Evolutionary conservation across 2,113 vertebrate species (phyloP).

Genomic region (Hoplias malabaricus): DNA sequence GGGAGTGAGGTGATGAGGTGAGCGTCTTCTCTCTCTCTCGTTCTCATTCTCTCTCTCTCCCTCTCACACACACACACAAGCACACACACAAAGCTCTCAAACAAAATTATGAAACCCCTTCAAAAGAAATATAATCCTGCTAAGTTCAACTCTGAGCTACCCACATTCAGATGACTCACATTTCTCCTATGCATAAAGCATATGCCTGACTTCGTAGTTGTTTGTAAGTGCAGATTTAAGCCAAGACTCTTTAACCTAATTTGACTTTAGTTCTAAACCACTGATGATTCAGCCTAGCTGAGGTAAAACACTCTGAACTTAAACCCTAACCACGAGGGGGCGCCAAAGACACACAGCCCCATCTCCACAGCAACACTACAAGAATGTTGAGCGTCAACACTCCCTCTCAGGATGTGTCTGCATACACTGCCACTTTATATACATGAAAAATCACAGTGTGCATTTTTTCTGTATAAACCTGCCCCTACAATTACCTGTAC

Average conservation of each 20-base stretch:
- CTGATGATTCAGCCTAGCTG: background rate
- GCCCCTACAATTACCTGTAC: background rate
- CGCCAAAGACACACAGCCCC: slow-evolving; percentile 36
- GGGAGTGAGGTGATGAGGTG: slow-evolving; percentile 48
- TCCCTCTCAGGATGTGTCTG: slow-evolving; percentile 11
- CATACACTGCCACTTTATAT: background rate
- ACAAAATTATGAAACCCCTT: background rate
- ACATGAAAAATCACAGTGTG: background rate
- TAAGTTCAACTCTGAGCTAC: background rate
- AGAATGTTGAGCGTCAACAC: slow-evolving; percentile 31
- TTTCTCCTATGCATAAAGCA: background rate
- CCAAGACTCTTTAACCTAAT: background rate
- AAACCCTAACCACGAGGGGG: slow-evolving; percentile 40
- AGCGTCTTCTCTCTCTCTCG: slow-evolving; percentile 37
- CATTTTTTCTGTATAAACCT: background rate
- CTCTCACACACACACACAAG: background rate
- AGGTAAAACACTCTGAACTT: background rate
- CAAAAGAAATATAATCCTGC: background rate
- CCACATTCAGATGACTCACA: background rate
- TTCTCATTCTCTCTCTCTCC: slow-evolving; percentile 11
- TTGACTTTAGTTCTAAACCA: background rate
- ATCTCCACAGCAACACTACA: slow-evolving; percentile 33
- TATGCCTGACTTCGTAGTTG: background rate
- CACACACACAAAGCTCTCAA: too few relatives aligned
- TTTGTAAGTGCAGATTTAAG: background rate